phyloP scores from a whole-genome alignment of 2,888 invertebrate genomes.

The Stenotaenia linearis region DNA sequence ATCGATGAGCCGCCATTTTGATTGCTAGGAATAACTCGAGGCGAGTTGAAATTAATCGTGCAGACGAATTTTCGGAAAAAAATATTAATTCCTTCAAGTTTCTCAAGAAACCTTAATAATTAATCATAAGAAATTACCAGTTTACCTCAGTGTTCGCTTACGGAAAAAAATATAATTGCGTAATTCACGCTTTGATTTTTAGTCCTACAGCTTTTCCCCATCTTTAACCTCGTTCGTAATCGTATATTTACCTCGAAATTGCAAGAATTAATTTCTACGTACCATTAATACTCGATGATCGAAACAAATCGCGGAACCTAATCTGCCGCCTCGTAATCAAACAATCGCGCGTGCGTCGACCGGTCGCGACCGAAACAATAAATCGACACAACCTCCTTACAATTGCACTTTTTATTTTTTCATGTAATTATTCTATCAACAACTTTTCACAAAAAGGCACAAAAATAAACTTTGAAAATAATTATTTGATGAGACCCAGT shows the following conservation, averaged over 20 bases:
- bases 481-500: neutral
- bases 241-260: too few relatives aligned
- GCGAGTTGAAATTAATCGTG: neutral
- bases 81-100: neutral
- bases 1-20: slow-evolving; percentile 2
- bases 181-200: neutral
- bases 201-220: neutral
- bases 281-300: too few relatives aligned
- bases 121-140: neutral
- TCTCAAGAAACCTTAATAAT: slow-evolving; percentile 7
- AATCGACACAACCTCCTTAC: neutral
- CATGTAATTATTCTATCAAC: neutral
- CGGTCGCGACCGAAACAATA: neutral
- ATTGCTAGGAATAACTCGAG: neutral
- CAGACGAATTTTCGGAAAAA: neutral
- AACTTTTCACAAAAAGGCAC: slow-evolving; percentile 6
- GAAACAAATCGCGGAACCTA: too few relatives aligned
- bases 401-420: slow-evolving; percentile 2
- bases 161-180: neutral
- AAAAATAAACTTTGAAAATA: neutral
- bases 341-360: neutral
- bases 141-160: neutral
- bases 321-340: neutral
- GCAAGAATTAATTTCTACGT: too few relatives aligned
- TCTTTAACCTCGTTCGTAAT: neutral